Evolutionary conservation across 1,140 invertebrate genomes (phyloP).

Genomic region (Drosophila tani): DNA sequence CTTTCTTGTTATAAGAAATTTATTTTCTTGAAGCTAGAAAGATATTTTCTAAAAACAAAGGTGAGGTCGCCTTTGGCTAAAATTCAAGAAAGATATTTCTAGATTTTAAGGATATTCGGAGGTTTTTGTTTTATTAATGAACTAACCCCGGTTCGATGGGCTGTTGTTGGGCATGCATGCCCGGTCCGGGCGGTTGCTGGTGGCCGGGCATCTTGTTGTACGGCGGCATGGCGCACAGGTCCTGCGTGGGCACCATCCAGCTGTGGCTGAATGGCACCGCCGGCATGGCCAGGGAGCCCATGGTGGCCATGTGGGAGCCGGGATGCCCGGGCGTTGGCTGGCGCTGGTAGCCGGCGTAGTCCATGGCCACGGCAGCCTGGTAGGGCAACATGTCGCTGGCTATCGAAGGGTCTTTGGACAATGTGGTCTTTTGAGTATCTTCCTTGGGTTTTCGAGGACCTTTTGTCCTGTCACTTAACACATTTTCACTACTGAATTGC

Average conservation of each 20-base stretch:
- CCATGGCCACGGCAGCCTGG: constrained; percentile 93
- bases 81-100: no score
- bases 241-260: constrained; percentile 95
- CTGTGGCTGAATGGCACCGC: constrained; percentile 93
- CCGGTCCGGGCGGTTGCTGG: constrained; percentile 75
- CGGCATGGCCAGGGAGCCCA: constrained; percentile 87
- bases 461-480: constrained; percentile 48
- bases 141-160: constrained; percentile 95
- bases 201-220: constrained; percentile 89
- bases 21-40: no score
- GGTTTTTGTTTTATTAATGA: no score
- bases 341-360: constrained; percentile 93
- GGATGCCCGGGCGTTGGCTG: constrained; percentile 88
- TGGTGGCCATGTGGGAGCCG: constrained; percentile 85
- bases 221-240: constrained; percentile 93
- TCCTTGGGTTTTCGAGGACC: constrained; percentile 6
- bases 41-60: no score
- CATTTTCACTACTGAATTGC: constrained; percentile 56
- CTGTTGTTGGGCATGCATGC: constrained; percentile 88
- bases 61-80: no score
- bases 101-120: no score
- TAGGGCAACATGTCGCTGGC: constrained; percentile 91
- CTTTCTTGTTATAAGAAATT: no score
- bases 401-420: neutral
- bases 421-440: neutral